Conservation (phyloP, 1,140 invertebrate genomes). For the Fopius arisanus region DNA sequence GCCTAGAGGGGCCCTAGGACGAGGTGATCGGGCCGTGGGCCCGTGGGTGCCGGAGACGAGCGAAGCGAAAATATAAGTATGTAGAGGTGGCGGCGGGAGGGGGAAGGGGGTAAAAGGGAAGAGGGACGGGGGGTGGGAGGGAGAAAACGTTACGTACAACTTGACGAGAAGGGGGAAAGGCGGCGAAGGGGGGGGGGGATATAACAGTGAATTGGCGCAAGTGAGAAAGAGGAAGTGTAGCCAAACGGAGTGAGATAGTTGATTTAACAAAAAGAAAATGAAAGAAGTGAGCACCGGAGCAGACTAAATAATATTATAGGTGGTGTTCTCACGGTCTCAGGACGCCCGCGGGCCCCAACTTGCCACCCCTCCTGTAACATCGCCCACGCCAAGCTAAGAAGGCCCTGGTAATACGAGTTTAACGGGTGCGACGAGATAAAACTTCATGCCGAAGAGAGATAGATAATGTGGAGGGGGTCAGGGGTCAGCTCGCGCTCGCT, state of each 20-base stretch:
- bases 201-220: constrained; percentile 17
- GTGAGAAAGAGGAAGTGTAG: constrained; percentile 19
- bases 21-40: constrained; percentile 12
- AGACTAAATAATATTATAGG: constrained; percentile 68
- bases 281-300: constrained; percentile 43
- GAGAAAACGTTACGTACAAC: too few relatives aligned
- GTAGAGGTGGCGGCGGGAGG: not conserved
- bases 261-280: constrained; percentile 35
- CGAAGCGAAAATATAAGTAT: constrained; percentile 10
- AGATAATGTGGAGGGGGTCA: constrained; percentile 51
- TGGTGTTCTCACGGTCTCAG: constrained; percentile 65
- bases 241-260: constrained; percentile 29
- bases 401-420: constrained; percentile 35
- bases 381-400: constrained; percentile 36
- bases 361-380: constrained; percentile 38
- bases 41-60: not conserved
- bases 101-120: not conserved
- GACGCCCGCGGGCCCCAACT: constrained; percentile 64
- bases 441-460: constrained; percentile 27
- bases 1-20: constrained; percentile 26
- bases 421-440: constrained; percentile 42
- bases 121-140: constrained; percentile 12
- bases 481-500: constrained; percentile 63
- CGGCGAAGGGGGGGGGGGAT: not conserved
- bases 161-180: too few relatives aligned